Percentiles rank a stretch among this genome's conserved stretches.
These are phyloP conservation scores for Drosophila setosimentum DNA, from an alignment of 2,888 invertebrate genomes.

Conservation along the genomic window DNA sequence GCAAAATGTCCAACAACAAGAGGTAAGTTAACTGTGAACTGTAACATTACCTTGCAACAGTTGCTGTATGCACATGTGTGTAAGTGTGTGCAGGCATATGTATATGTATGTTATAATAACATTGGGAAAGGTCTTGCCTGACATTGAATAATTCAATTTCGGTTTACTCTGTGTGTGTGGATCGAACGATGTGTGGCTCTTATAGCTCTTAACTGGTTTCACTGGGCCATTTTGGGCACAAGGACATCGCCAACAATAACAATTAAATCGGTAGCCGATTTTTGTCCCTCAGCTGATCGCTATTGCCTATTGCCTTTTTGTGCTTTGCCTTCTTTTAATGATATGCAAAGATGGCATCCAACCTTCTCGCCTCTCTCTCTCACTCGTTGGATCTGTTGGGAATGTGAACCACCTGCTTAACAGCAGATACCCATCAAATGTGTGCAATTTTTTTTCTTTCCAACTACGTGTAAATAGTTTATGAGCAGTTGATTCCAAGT, in stretches of 20 bases:
- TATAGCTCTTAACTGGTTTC: conserved; percentile 42
- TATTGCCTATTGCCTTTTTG: conserved; percentile 28
- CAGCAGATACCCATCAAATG: background rate
- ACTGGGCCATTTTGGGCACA: conserved; percentile 47
- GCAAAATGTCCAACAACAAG: conserved; percentile 86
- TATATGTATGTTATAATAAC: background rate
- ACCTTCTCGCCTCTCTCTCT: background rate
- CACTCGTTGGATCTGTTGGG: background rate
- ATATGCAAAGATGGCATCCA: background rate
- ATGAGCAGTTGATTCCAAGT: background rate
- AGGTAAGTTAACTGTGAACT: conserved; percentile 72
- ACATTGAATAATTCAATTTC: conserved; percentile 65
- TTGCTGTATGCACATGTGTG: background rate
- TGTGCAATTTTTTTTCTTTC: background rate
- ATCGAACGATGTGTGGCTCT: conserved; percentile 54
- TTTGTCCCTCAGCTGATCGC: conserved; percentile 48
- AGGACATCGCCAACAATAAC: conserved; percentile 38
- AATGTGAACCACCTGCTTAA: background rate
- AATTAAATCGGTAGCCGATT: conserved; percentile 10
- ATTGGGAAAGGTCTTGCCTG: conserved; percentile 71
- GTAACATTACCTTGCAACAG: background rate
- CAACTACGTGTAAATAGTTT: background rate
- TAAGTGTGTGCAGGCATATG: background rate
- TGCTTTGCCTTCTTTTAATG: conserved; percentile 16
- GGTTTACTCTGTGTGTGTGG: conserved; percentile 13